A percentile compares a stretch with the other conserved stretches of the same genome.
These are phyloP conservation scores for Dryoscopus gambensis DNA, from an alignment of 2,113 vertebrate species.

Conservation along the genomic window DNA sequence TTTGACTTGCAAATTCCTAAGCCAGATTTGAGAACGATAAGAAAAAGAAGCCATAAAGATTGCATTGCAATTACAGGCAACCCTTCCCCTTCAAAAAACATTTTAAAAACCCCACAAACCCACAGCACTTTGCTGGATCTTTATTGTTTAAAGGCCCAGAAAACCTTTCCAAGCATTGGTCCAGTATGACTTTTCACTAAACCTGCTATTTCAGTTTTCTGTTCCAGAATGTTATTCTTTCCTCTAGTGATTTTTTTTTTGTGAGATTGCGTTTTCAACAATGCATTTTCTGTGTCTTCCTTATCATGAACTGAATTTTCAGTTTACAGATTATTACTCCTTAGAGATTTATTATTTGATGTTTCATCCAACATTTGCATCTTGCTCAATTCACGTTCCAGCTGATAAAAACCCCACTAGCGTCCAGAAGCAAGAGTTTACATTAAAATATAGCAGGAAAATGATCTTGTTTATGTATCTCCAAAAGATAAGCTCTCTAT, in stretches of 20 bases:
- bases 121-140: background rate
- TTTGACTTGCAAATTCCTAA: background rate
- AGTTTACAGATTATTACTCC: background rate
- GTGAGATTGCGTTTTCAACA: slow-evolving; percentile 59
- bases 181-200: background rate
- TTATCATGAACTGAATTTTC: slow-evolving; percentile 29
- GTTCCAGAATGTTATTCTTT: slow-evolving; percentile 72
- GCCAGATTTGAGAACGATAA: background rate
- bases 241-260: slow-evolving; percentile 72
- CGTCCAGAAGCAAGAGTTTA: background rate
- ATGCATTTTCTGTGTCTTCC: background rate
- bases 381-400: slow-evolving; percentile 73
- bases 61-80: background rate
- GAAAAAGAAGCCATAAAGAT: background rate
- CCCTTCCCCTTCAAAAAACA: background rate
- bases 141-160: background rate
- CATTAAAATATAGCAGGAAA: background rate
- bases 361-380: slow-evolving; percentile 45
- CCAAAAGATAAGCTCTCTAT: background rate
- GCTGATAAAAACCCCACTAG: slow-evolving; percentile 36
- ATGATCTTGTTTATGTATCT: background rate
- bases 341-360: background rate
- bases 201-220: slow-evolving; percentile 76
- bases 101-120: accelerated
- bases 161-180: background rate